Evolutionary conservation across 2,797 vertebrate species (phyloP), one percentile per base, ranked within the genome.

Genomic region (Nannoperca obscura): DNA sequence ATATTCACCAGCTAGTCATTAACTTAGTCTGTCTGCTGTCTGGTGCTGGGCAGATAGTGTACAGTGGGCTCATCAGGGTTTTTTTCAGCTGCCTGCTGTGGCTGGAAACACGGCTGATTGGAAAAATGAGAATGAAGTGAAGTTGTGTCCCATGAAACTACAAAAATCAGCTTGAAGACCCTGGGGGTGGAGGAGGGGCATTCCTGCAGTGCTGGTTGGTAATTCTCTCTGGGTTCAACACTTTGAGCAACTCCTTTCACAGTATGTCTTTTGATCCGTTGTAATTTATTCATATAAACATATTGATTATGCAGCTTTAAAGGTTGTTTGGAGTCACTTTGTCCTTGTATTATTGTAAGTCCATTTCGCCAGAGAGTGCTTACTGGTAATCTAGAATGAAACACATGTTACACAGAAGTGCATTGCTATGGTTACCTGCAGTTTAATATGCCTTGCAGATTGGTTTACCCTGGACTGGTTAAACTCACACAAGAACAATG

Each of bases 371-470:
- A 14, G 15, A 11, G 40, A 73, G 19, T 20, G 47, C 71, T 53
- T 52, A 34, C 36, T 46, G 42, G 17, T 62, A 8, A n/a, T 52
- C 20, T 40, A 17, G 5, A 27, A 62, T 55, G 54, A 64, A 69
- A 47, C 7, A 2, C 14, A 36, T 4, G 10, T 12, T 19, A 34
- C 42, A 19, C 15, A 27, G 46, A 30, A 13, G 13, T 24, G 1
- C 0, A 36, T 76, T 79, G 38, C 79, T 49, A 58, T 81, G 62
- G 79, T 77, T 57, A 67, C 70, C 50, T 27, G 30, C 12, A 53
- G 50, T 71, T 71, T 38, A 63, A 47, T 49, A 42, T 62, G 36
- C 42, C 53, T 53, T 20, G 24, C 40, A 22, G 58, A 22, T 20
- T 54, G 20, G 60, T 61, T 70, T 38, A 24, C 22, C 3, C 8